These are phyloP conservation scores for Mugil cephalus DNA, from an alignment of 2,113 vertebrate species.

Conservation along the genomic window DNA sequence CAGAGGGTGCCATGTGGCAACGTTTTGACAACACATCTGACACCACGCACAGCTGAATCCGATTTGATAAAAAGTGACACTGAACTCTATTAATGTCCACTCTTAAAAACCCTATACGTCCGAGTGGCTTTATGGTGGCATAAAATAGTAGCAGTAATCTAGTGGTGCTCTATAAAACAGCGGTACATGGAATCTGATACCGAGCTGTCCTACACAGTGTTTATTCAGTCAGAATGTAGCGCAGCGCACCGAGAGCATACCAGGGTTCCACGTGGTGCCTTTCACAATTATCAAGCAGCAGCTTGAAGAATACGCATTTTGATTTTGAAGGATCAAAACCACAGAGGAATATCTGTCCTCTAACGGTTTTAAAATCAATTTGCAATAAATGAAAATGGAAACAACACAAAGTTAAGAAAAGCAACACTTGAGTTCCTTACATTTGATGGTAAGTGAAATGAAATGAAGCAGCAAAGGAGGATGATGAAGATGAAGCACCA, in stretches of 20 bases:
- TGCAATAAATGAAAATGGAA: background rate
- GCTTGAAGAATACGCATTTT: background rate
- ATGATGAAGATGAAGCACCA: slow-evolving; percentile 56
- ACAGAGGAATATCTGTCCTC: background rate
- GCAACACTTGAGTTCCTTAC: slow-evolving; percentile 61
- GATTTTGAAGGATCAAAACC: background rate
- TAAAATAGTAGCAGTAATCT: slow-evolving; percentile 74
- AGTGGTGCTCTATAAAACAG: slow-evolving; percentile 70
- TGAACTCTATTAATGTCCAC: slow-evolving; percentile 71
- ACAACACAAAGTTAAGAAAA: background rate
- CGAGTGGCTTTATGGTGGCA: slow-evolving; percentile 71
- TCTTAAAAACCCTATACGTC: slow-evolving; percentile 73
- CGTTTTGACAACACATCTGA: slow-evolving; percentile 51
- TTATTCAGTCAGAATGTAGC: slow-evolving; percentile 30
- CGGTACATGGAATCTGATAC: slow-evolving; percentile 65
- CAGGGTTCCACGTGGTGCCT: slow-evolving; percentile 7
- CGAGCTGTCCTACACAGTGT: slow-evolving; percentile 28
- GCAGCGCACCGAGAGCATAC: slow-evolving; percentile 4
- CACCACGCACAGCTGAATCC: slow-evolving; percentile 55
- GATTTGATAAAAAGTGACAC: slow-evolving; percentile 73
- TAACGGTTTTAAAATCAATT: background rate
- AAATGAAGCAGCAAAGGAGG: slow-evolving; percentile 53
- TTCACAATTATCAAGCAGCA: background rate
- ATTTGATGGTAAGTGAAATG: slow-evolving; percentile 57
- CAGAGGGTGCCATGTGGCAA: slow-evolving; percentile 42